Evolutionary conservation across 1,140 invertebrate species (phyloP), one percentile per base, ranked within the genome.

Genomic region (Eupeodes corollae): DNA sequence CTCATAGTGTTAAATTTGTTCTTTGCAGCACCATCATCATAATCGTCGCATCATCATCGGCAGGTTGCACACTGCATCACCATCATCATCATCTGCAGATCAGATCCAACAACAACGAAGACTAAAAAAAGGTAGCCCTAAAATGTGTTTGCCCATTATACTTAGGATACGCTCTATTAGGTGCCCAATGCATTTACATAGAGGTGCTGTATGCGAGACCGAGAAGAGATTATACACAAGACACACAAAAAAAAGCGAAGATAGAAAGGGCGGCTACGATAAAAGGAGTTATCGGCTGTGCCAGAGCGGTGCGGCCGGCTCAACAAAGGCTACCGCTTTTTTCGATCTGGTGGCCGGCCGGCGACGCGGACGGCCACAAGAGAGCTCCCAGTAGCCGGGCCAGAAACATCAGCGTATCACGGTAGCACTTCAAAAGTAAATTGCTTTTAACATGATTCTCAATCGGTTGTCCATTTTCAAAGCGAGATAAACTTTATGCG

Each of bases 381-480:
- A 37, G 35, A n/a, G 6, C 13, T 5, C 5, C 35, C 35, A 37
- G 35, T 37, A 15, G 15, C 13, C 13, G 6, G 35, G 6, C 15
- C 13, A 13, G 35, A 37, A 61, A 58, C 59, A 55, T 56, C 59
- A 53, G 59, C 59, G 59, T 61, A 61, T 61, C 59, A 61, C 59
- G 55, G 59, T 61, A 61, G 59, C 59, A 61, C 59, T 61, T 61
- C 55, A 61, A 61, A 61, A 56, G 59, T 61, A 61, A 61, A 61
- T 61, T 61, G 59, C 59, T 61, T 61, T 61, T 61, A 61, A 61
- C 59, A 61, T 61, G 59, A 59, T 61, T 61, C 21, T 26, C 21
- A 26, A 26, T 26, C 21, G 21, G 21, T 26, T 26, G 21, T 26
- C 21, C 21, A 26, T 26, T 26, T 26, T 26, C 21, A 26, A 26